These are phyloP conservation scores for Anas georgica DNA, from an alignment of 2,797 vertebrate species.

Conservation along the genomic window DNA sequence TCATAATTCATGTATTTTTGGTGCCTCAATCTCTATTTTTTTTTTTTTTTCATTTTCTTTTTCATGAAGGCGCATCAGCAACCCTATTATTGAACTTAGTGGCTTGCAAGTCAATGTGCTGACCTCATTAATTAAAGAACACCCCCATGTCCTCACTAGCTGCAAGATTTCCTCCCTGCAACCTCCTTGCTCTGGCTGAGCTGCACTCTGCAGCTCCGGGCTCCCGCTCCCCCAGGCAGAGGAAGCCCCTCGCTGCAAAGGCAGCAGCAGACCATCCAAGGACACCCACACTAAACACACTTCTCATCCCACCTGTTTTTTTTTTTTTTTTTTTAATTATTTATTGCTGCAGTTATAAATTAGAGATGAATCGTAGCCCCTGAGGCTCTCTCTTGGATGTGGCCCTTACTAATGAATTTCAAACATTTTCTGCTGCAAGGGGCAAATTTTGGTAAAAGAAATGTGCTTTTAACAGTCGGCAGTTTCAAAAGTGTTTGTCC, in stretches of 20 bases:
- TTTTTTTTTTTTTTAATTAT: conserved; percentile 26
- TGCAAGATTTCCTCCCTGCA: not conserved
- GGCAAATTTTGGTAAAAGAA: not conserved
- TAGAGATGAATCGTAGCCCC: conserved; percentile 53
- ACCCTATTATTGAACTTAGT: not conserved
- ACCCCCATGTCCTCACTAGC: fast-evolving
- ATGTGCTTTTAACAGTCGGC: not conserved
- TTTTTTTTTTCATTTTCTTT: too few relatives aligned
- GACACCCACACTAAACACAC: not conserved
- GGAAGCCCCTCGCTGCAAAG: not conserved
- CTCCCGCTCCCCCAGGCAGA: not conserved
- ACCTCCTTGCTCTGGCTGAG: not conserved
- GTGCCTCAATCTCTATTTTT: fast-evolving
- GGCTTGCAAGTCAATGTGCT: not conserved
- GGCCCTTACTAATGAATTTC: conserved; percentile 33
- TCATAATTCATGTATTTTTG: not conserved
- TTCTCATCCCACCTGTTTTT: not conserved
- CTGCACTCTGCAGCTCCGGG: not conserved
- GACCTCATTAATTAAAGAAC: not conserved
- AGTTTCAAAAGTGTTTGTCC: not conserved
- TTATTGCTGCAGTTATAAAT: conserved; percentile 51
- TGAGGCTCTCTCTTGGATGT: conserved; percentile 14
- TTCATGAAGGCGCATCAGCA: not conserved
- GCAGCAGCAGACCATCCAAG: not conserved
- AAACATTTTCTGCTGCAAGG: conserved; percentile 22